Evolutionary conservation across 2,113 vertebrate species (phyloP).

Genomic region (Corythoichthys intestinalis): DNA sequence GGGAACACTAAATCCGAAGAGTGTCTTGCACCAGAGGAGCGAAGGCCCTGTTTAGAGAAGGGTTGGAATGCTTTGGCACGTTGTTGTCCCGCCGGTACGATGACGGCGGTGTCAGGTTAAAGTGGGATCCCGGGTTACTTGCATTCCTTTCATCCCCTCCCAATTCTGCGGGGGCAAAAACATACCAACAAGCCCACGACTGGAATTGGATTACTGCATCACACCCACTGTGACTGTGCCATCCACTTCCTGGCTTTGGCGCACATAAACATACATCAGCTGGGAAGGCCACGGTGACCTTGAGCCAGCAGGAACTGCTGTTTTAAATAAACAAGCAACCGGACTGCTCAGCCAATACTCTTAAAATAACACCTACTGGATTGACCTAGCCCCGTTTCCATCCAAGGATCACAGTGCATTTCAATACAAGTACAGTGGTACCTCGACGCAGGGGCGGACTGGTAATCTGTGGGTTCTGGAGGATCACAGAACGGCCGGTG

Average conservation of each 20-base stretch:
- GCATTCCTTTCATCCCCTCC: constrained; percentile 57
- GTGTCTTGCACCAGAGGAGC: constrained; percentile 35
- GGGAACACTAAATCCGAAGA: constrained; percentile 38
- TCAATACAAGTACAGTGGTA: constrained; percentile 19
- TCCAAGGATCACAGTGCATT: constrained; percentile 11
- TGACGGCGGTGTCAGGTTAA: constrained; percentile 62
- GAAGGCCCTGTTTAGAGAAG: constrained; percentile 54
- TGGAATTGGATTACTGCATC: constrained; percentile 29
- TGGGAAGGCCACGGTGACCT: constrained; percentile 58
- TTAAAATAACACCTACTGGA: constrained; percentile 25
- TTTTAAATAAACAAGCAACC: constrained; percentile 32
- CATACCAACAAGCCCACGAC: constrained; percentile 24
- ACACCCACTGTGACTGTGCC: constrained; percentile 14
- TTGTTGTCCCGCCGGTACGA: constrained; percentile 45
- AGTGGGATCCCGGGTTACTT: constrained; percentile 42
- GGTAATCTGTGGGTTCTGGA: too few relatives aligned
- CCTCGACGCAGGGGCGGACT: background rate
- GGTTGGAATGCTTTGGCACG: constrained; percentile 54
- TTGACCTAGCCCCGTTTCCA: constrained; percentile 23
- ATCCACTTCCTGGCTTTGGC: constrained; percentile 21
- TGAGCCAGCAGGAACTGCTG: constrained; percentile 28
- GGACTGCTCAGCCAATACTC: constrained; percentile 20
- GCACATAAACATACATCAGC: constrained; percentile 23
- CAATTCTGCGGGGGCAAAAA: constrained; percentile 30
- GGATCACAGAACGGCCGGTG: too few relatives aligned